Conservation (phyloP, 2,888 invertebrate genomes). For the Cataglyphis livida region DNA sequence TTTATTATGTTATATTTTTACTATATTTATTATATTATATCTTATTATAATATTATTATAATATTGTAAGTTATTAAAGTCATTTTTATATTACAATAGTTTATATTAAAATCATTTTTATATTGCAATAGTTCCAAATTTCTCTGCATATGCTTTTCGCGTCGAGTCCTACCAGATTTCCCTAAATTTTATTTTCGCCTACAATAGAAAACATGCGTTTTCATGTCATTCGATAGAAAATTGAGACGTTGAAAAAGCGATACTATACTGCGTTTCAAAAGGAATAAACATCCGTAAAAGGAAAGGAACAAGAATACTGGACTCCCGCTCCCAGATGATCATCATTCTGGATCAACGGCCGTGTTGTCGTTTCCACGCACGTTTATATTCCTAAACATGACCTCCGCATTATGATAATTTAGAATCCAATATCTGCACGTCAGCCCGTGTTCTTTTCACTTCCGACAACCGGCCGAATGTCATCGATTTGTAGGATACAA, state of each 20-base stretch:
- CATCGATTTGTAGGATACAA: slow-evolving; percentile 49
- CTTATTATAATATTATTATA: no score
- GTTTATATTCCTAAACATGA: slow-evolving; percentile 35
- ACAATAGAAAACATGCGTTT: not conserved
- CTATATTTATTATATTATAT: no score
- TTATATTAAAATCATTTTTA: not conserved
- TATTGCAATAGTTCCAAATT: not conserved
- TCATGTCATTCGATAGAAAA: not conserved
- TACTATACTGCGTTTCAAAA: not conserved
- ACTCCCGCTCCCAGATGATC: not conserved
- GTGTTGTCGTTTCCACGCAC: not conserved
- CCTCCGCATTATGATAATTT: slow-evolving; percentile 73
- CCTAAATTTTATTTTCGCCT: not conserved
- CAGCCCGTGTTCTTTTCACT: slow-evolving; percentile 63
- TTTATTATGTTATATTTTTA: no score
- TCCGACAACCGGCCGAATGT: slow-evolving; percentile 67
- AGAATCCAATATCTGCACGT: slow-evolving; percentile 47
- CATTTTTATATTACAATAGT: no score
- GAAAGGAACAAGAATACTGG: not conserved
- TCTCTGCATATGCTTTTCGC: not conserved
- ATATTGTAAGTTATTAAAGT: no score
- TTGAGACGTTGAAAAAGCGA: not conserved
- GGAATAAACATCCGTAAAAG: slow-evolving; percentile 15
- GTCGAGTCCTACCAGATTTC: not conserved
- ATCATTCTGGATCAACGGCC: slow-evolving; percentile 22